phyloP scores from a whole-genome alignment of 2,113 vertebrate genomes.

The Strix aluco region DNA sequence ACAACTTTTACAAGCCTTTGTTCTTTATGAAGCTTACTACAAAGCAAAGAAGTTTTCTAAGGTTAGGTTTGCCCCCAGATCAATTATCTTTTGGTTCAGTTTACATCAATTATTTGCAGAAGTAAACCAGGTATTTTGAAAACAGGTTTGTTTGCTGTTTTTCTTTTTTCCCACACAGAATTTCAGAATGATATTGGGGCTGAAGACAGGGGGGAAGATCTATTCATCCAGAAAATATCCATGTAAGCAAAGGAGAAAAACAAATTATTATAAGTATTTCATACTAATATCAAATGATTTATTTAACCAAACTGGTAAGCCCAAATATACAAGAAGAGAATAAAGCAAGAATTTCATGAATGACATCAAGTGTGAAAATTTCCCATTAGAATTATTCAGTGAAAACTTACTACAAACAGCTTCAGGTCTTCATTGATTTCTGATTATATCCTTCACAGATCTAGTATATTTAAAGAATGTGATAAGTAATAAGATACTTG shows the following conservation, averaged over 20 bases:
- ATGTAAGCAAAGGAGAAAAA: background rate
- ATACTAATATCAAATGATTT: background rate
- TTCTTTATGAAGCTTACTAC: background rate
- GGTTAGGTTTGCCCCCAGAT: background rate
- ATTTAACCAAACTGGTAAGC: background rate
- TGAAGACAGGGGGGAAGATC: accelerated
- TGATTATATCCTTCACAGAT: background rate
- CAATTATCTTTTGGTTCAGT: background rate
- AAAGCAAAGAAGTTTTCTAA: background rate
- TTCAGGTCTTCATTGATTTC: background rate
- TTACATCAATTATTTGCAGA: background rate
- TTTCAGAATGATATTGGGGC: background rate
- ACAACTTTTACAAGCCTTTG: background rate
- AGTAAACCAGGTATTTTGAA: background rate
- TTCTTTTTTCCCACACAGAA: accelerated
- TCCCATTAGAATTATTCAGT: background rate
- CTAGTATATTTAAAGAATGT: background rate
- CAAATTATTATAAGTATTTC: background rate
- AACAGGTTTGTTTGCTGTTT: background rate
- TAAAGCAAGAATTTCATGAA: background rate
- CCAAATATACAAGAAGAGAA: background rate
- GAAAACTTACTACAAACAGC: background rate
- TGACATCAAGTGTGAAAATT: background rate
- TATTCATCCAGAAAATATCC: background rate
- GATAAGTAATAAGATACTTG: background rate